Evolutionary conservation across 1,140 invertebrate genomes (phyloP).

Genomic region (Penaeus indicus): DNA sequence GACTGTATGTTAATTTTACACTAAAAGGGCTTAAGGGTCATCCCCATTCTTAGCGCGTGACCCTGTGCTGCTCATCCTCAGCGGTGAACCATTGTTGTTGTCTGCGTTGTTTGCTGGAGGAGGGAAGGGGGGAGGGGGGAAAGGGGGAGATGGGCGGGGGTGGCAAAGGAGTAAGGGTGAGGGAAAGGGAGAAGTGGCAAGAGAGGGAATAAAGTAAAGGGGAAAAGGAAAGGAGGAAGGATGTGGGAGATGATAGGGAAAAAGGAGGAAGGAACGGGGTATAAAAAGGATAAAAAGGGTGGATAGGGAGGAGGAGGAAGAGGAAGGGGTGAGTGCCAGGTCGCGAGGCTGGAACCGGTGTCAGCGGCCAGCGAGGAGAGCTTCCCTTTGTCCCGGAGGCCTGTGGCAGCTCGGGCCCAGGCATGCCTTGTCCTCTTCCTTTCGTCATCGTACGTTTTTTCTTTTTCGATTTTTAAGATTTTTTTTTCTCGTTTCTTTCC

Average conservation of each 20-base stretch:
- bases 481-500: neutral
- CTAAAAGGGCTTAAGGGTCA: too few relatives aligned
- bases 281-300: too few relatives aligned
- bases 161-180: too few relatives aligned
- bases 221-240: too few relatives aligned
- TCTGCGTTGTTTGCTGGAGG: neutral
- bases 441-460: neutral
- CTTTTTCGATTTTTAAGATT: neutral
- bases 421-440: neutral
- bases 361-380: too few relatives aligned
- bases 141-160: neutral
- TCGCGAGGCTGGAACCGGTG: too few relatives aligned
- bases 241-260: too few relatives aligned
- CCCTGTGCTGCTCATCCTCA: neutral
- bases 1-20: neutral
- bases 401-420: neutral
- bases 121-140: neutral
- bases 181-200: too few relatives aligned
- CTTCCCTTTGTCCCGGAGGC: too few relatives aligned
- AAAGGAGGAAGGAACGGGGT: too few relatives aligned
- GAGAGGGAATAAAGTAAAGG: too few relatives aligned
- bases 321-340: neutral
- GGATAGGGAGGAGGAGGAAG: too few relatives aligned
- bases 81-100: neutral
- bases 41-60: neutral